Conservation (phyloP, 2,113 vertebrate genomes). For the Anguilla rostrata region DNA sequence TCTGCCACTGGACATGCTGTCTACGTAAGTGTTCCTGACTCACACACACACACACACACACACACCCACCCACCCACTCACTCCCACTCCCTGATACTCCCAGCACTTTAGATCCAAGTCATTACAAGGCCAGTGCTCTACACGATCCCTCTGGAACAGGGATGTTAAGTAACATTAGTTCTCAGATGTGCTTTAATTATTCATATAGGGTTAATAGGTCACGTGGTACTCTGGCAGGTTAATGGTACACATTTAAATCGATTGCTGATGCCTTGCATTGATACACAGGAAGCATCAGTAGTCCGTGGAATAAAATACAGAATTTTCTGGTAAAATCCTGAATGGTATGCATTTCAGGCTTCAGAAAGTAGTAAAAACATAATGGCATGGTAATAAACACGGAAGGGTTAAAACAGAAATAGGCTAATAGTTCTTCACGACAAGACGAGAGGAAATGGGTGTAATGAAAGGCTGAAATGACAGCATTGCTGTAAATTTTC, state of each 20-base stretch:
- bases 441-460: too few species aligned
- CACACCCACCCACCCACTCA: background rate
- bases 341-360: background rate
- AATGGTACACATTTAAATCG: background rate
- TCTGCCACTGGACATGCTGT: slow-evolving; percentile 94
- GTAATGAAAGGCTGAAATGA: background rate
- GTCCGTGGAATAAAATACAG: background rate
- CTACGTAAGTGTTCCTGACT: slow-evolving; percentile 82
- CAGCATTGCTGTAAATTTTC: background rate
- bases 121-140: too few species aligned
- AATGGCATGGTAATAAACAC: background rate
- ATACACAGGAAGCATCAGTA: background rate
- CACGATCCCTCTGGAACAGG: too few species aligned
- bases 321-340: background rate
- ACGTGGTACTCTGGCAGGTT: background rate
- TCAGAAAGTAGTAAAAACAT: background rate
- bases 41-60: background rate
- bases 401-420: background rate
- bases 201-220: background rate
- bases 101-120: background rate
- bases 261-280: background rate
- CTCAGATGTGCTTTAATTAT: background rate
- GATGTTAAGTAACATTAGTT: background rate
- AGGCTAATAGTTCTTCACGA: too few species aligned
- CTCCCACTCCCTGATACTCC: background rate